Percentiles rank a stretch among this genome's conserved stretches.
phyloP scores from a whole-genome alignment of 2,113 vertebrate genomes.

The Ictalurus punctatus region DNA sequence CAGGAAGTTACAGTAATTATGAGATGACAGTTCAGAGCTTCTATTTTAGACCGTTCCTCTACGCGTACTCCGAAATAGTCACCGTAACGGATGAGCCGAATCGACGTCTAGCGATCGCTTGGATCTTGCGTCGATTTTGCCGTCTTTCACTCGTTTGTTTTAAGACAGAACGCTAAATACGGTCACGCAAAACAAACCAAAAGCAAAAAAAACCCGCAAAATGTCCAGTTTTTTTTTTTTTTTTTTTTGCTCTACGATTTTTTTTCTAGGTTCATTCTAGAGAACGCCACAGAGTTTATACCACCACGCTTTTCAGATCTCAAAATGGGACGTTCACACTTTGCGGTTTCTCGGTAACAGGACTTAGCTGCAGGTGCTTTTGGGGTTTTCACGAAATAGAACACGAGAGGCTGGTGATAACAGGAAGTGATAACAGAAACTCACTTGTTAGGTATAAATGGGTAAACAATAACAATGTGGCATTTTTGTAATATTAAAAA shows the following conservation, averaged over 20 bases:
- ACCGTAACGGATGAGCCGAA: neutral
- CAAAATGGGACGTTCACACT: neutral
- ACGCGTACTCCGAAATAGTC: neutral
- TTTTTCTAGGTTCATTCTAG: too few species aligned
- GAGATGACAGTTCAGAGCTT: neutral
- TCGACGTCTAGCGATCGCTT: neutral
- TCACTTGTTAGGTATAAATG: neutral
- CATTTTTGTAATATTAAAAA: neutral
- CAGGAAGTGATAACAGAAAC: neutral
- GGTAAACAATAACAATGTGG: neutral
- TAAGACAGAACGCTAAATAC: neutral
- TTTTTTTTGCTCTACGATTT: neutral
- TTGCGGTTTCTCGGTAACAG: neutral
- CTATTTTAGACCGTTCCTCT: neutral
- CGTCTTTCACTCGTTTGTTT: neutral
- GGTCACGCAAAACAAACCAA: neutral
- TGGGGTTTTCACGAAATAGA: neutral
- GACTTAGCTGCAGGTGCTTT: neutral
- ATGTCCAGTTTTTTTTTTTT: neutral
- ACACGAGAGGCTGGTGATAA: neutral
- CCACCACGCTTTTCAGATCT: neutral
- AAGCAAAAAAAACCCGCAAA: neutral
- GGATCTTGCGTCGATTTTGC: neutral
- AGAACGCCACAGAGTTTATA: neutral
- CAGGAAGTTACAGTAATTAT: conserved; percentile 5